phyloP scores from a whole-genome alignment of 2,888 invertebrate species.

The Fragum fragum region DNA sequence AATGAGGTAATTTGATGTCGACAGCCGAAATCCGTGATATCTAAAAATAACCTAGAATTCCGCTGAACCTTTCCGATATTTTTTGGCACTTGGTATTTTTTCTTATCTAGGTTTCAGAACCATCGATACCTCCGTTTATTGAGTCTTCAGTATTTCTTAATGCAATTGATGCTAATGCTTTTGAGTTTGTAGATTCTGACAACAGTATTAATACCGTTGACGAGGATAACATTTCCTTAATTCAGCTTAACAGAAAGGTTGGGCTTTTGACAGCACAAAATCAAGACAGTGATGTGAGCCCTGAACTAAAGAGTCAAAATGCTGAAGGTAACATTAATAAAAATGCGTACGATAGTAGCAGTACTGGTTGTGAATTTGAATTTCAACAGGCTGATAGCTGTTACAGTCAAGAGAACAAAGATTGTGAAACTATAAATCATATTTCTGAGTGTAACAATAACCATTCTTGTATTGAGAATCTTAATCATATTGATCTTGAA shows the following conservation, averaged over 20 bases:
- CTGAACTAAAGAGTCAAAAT: not conserved
- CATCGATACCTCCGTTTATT: too few relatives aligned
- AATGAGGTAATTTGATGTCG: too few relatives aligned
- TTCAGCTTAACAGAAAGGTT: not conserved
- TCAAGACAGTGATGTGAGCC: not conserved
- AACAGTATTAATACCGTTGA: not conserved
- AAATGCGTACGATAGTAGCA: too few relatives aligned
- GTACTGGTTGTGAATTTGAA: not conserved
- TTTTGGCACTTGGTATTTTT: too few relatives aligned
- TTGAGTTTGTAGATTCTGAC: not conserved
- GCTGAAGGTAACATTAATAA: not conserved
- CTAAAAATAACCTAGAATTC: too few relatives aligned
- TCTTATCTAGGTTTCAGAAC: too few relatives aligned
- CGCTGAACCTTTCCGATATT: too few relatives aligned
- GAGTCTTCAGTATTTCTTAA: not conserved
- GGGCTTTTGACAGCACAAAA: not conserved
- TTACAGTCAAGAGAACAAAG: not conserved
- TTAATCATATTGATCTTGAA: not conserved
- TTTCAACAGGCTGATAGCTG: not conserved
- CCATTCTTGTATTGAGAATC: not conserved
- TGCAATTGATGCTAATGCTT: conserved; percentile 13
- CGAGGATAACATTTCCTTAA: not conserved
- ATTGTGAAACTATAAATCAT: not conserved
- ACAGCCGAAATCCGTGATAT: too few relatives aligned
- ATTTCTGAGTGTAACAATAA: not conserved